Evolutionary conservation across 1,140 invertebrate genomes (phyloP), one percentile per base, ranked within the genome.

Genomic region (Yoshiicerus persimilis): DNA sequence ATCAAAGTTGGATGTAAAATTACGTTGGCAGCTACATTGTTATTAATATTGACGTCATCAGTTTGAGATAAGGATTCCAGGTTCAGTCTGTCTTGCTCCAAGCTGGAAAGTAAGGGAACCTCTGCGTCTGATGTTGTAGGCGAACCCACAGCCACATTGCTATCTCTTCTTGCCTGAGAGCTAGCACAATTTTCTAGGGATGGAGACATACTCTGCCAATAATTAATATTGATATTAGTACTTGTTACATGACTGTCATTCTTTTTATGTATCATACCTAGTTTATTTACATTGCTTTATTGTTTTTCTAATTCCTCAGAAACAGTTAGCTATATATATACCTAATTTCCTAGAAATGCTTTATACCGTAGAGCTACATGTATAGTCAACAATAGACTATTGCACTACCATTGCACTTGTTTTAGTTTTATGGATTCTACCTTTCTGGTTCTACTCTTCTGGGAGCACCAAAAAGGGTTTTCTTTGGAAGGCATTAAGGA

Each of bases 1-100:
- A 86, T 27, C 83, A 88, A 56, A 20, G 32, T 86, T 32, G 80
- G 80, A 38, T 88, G 39, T 47, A 88, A 34, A 16, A 85, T 85
- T 2, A 85, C 30, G 10, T 85, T 38, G 5, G 25, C 34, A 8
- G 36, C 36, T 16, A 47, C 30, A 30, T 27, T n/a, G 25, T 80
- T 27, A 10, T 20, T 36, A 38, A 38, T 36, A 2, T 8, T 41
- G 39, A 41, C 39, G 39, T 41, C 39, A 41, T 41, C 2, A 11
- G 3, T 64, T 4, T 27, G 4, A 6, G 11, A 64, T 5, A 27
- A 64, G 6, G 56, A 64, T 27, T 64, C 62, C 23, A 20, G n/a
- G 13, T 56, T 56, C 4, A n/a, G 20, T 23, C 8, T 3, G 6
- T 62, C 56, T 25, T 64, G n/a, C 9, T 4, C 62, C n/a, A 25